Conservation (phyloP, 2,888 invertebrate genomes). For the Acanthosoma haemorrhoidale region DNA sequence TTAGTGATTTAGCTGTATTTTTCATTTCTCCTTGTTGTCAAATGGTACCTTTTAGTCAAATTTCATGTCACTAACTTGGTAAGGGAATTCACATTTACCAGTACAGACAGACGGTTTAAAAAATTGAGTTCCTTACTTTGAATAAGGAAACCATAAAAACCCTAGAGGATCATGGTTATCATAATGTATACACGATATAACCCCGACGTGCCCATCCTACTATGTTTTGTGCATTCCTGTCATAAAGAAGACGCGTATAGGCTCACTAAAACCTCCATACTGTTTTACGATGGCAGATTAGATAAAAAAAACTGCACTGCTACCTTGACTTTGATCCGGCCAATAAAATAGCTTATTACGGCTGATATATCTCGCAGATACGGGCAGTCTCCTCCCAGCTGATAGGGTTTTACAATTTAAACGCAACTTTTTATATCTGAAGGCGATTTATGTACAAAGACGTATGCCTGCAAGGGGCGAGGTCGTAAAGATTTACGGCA, state of each 20-base stretch:
- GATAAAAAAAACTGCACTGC: neutral
- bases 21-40: too few species aligned
- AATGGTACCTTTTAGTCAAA: too few species aligned
- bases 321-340: slow-evolving; percentile 4
- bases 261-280: neutral
- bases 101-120: too few species aligned
- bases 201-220: neutral
- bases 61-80: too few species aligned
- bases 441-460: slow-evolving; percentile 10
- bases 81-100: too few species aligned
- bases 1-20: too few species aligned
- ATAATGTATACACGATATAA: too few species aligned
- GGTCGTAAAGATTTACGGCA: slow-evolving; percentile 2
- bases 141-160: too few species aligned
- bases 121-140: too few species aligned
- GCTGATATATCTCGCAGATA: neutral
- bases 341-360: slow-evolving; percentile 10
- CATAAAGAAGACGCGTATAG: slow-evolving; percentile 8
- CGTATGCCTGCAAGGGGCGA: neutral
- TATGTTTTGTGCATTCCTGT: neutral
- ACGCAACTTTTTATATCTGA: neutral
- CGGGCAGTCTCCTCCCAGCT: neutral
- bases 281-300: slow-evolving; percentile 10
- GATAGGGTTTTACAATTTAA: slow-evolving; percentile 14
- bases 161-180: too few species aligned